Base-by-base conservation (phyloP, 2,797 vertebrate genomes). In the Alouatta caraya region DNA sequence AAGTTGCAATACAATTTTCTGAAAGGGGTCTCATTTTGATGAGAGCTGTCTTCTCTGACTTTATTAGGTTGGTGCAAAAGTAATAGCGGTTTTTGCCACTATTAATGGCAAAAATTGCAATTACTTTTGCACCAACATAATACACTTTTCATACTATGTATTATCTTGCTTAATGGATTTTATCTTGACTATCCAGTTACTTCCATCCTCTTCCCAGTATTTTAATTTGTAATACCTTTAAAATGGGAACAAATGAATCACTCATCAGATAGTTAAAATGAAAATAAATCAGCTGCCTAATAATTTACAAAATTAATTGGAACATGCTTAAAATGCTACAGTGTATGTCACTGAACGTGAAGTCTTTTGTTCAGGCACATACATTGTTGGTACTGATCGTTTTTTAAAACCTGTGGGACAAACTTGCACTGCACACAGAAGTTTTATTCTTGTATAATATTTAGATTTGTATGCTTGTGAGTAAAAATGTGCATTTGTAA, bases 391-490 rank as follows among this genome's bases (percentile, higher is more conserved):
- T 80, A 10, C 84, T 86, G 76, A n/a, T 98, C 98, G 97, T 67
- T 83, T 33, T 30, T 86, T 97, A 98, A 94, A 97, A 95, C 97
- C 98, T 99, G 98, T 98, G 98, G 98, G 94, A 98, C 98, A 97
- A 98, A 98, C 97, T 98, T 99, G 98, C 98, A 99, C 98, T 99
- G 98, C 93, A 96, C 95, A 97, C 96, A 89, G 46, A 97, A 97
- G 96, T 98, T 98, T 93, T 98, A 96, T 98, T 98, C 97, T 98
- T 99, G 97, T 98, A 30, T 96, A 96, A 89, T 96, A 97, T 84
- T 96, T 95, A 9, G 98, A 98, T 98, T 98, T 98, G 92, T 98
- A 98, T 97, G 96, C 97, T 91, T 96, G 30, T 94, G 97, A 92
- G 97, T 98, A 96, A 98, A 98, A 84, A 85, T 98, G 91, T 98